Evolutionary conservation across 2,113 vertebrate species (phyloP), one percentile per base, ranked within the genome.

Genomic region (Paralichthys olivaceus): DNA sequence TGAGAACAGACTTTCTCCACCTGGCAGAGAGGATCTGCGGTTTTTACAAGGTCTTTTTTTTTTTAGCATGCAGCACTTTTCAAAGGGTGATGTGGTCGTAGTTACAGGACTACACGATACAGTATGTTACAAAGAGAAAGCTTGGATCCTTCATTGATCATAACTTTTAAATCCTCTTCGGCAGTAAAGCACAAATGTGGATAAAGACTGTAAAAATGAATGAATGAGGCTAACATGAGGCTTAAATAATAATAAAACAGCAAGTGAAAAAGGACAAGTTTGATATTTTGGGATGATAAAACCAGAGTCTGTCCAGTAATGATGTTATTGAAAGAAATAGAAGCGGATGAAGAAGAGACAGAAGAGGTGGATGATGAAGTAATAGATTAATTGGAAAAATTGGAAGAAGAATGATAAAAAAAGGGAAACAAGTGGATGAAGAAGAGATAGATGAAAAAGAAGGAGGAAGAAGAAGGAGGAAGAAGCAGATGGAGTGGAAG

Each of bases 1-100:
- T 23, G 45, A 83, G 61, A 65, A 51, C 37, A 63, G 59, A 69
- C 57, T 60, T 62, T 70, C 53, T 80, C 74, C 62, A 76, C 65
- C 29, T 79, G 84, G 71, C 45, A 70, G 7, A 13, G 9, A 61
- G 34, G 23, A 64, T 9, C 11, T 49, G 60, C 17, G 5, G 14
- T 19, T 47, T 45, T 34, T 43, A 65, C 7, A 56, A 66, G 69
- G 57, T 65, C 13, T 53, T 28, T 49, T 17, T 19, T 49, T 49
- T 58, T 70, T n/a, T 8, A 59, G 54, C 28, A 53, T 65, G 40
- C 37, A 19, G 55, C 51, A 11, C 45, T 49, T 59, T 22, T 76
- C 32, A 26, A 17, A 32, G 45, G 25, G n/a, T 12, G 22, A 40
- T 13, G 20, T 13, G 25, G 51, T 12, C 11, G 7, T 17, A 19